Conservation (phyloP, 2,113 vertebrate species). For the Catharus bicknelli region DNA sequence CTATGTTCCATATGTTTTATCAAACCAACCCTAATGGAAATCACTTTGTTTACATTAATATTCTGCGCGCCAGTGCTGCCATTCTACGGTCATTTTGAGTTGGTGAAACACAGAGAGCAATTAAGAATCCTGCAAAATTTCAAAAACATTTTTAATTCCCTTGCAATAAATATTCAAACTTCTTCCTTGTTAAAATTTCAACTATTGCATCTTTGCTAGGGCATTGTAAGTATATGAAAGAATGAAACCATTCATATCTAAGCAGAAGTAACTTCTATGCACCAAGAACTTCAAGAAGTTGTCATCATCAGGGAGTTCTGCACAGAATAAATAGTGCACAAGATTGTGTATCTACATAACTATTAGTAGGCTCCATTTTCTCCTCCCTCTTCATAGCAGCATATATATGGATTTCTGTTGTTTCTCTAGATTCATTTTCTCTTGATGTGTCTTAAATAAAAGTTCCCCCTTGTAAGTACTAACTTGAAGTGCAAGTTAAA, state of each 20-base stretch:
- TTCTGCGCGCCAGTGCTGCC: neutral
- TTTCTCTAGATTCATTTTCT: neutral
- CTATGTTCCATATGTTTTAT: neutral
- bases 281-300: neutral
- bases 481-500: neutral
- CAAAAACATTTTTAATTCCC: neutral
- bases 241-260: neutral
- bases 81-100: neutral
- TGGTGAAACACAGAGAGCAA: neutral
- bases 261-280: neutral
- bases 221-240: neutral
- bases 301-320: neutral
- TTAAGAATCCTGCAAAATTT: neutral
- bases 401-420: neutral
- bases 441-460: neutral
- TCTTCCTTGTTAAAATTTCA: neutral
- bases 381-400: neutral
- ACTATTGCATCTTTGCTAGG: neutral
- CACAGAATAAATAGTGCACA: neutral
- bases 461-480: neutral
- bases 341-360: neutral
- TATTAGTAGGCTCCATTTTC: neutral
- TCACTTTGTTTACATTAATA: neutral
- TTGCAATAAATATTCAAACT: neutral
- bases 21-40: neutral